phyloP scores from a whole-genome alignment of 1,140 invertebrate species.

The Drosophila micromelanica region DNA sequence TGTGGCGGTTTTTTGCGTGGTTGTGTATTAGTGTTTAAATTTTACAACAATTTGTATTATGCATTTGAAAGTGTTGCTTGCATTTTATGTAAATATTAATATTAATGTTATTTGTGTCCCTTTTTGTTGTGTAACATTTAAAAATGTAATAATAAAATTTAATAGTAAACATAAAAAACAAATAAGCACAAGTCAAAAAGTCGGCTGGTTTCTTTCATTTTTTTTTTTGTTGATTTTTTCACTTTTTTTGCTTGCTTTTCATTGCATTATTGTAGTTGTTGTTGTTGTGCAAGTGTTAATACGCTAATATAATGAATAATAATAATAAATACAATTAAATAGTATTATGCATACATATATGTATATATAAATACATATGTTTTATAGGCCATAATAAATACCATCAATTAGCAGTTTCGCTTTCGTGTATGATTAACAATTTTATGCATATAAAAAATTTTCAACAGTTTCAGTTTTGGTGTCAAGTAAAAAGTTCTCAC shows the following conservation, averaged over 20 bases:
- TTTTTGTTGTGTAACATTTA: slow-evolving; percentile 66
- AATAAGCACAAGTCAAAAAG: slow-evolving; percentile 73
- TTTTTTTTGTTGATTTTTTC: background rate
- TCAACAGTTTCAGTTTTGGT: slow-evolving; percentile 80
- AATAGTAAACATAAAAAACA: slow-evolving; percentile 75
- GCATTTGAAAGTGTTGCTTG: slow-evolving; percentile 14
- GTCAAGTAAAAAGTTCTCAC: slow-evolving; percentile 81
- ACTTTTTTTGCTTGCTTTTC: background rate
- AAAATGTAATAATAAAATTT: slow-evolving; percentile 69
- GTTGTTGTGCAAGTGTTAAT: slow-evolving; percentile 63
- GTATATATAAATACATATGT: slow-evolving; percentile 24
- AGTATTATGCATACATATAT: slow-evolving; percentile 48
- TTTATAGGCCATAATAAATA: slow-evolving; percentile 75
- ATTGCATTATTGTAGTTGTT: slow-evolving; percentile 32
- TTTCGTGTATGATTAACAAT: slow-evolving; percentile 61
- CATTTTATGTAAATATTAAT: slow-evolving; percentile 25
- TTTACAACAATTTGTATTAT: slow-evolving; percentile 65
- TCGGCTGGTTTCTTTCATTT: slow-evolving; percentile 21
- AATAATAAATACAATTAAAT: slow-evolving; percentile 79
- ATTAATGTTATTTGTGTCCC: slow-evolving; percentile 64
- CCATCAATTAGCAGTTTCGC: slow-evolving; percentile 75
- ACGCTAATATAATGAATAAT: slow-evolving; percentile 67
- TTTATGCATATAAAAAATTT: slow-evolving; percentile 81
- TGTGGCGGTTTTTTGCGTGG: slow-evolving; percentile 61
- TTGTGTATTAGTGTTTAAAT: slow-evolving; percentile 30